Percentiles rank a stretch among this genome's conserved stretches.
Conservation (phyloP, 2,113 vertebrate species). For the Thymallus thymallus region DNA sequence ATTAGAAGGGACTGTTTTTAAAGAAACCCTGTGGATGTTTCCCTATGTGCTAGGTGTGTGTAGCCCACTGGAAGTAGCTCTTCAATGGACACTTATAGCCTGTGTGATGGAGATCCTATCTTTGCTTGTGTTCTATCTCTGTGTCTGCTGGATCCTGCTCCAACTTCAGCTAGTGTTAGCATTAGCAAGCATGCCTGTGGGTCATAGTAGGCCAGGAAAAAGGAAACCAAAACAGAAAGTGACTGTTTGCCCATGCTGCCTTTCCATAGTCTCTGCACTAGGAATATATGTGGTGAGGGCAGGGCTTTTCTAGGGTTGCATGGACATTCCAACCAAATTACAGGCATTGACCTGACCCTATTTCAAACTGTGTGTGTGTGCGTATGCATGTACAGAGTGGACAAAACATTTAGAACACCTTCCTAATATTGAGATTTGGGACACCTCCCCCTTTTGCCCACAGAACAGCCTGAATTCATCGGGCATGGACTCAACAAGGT, state of each 20-base stretch:
- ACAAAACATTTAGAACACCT: too few species aligned
- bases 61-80: constrained; percentile 24
- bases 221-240: background rate
- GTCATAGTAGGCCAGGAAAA: background rate
- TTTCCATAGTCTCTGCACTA: background rate
- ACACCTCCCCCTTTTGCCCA: too few species aligned
- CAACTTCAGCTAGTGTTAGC: constrained; percentile 25
- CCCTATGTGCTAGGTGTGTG: constrained; percentile 78
- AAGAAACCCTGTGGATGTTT: constrained; percentile 77
- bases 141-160: constrained; percentile 21
- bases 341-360: background rate
- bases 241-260: background rate
- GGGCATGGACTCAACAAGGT: too few species aligned
- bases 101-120: background rate
- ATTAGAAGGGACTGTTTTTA: constrained; percentile 49
- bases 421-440: too few species aligned
- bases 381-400: background rate
- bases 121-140: background rate
- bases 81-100: background rate
- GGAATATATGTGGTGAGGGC: background rate
- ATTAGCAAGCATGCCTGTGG: constrained; percentile 8
- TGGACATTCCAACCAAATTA: constrained; percentile 30
- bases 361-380: constrained; percentile 6
- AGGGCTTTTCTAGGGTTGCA: constrained; percentile 6
- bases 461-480: too few species aligned